Evolutionary conservation across 2,888 invertebrate genomes (phyloP).

Genomic region (Xanthorhoe spadicearia): DNA sequence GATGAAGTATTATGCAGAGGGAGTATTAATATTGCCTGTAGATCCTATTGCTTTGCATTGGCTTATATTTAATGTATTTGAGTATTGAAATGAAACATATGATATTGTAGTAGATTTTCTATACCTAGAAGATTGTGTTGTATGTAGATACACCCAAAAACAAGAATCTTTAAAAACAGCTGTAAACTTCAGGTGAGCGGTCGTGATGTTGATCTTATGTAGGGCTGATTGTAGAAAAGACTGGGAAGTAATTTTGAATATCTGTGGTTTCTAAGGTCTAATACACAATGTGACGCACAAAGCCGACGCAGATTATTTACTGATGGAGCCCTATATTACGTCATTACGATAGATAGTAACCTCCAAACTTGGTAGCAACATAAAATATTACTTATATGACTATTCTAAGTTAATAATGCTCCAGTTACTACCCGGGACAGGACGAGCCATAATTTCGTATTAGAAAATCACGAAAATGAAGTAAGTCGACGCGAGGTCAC

Average conservation of each 20-base stretch:
- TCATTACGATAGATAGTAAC: slow-evolving; percentile 67
- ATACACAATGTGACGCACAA: neutral
- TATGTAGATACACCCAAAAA: too few species aligned
- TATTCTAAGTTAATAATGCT: slow-evolving; percentile 10
- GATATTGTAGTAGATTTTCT: too few species aligned
- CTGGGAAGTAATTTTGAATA: neutral
- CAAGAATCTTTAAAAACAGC: too few species aligned
- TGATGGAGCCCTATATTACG: slow-evolving; percentile 57
- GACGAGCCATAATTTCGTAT: slow-evolving; percentile 15
- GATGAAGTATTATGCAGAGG: too few species aligned
- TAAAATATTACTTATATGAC: slow-evolving; percentile 18
- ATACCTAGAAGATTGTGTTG: too few species aligned
- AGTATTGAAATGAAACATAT: too few species aligned
- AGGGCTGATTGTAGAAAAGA: neutral
- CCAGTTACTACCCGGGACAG: slow-evolving; percentile 17
- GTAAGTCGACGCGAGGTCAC: slow-evolving; percentile 21
- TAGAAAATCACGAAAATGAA: slow-evolving; percentile 10
- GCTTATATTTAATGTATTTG: too few species aligned
- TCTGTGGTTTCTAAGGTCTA: neutral
- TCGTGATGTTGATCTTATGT: too few species aligned
- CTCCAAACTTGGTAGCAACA: slow-evolving; percentile 58
- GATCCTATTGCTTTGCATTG: too few species aligned
- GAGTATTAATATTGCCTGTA: too few species aligned
- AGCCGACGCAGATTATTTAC: slow-evolving; percentile 30
- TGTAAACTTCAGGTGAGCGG: too few species aligned